Percentiles rank a stretch among this genome's conserved stretches.
phyloP scores from a whole-genome alignment of 2,797 vertebrate genomes.

The Melanotaenia nigrans region DNA sequence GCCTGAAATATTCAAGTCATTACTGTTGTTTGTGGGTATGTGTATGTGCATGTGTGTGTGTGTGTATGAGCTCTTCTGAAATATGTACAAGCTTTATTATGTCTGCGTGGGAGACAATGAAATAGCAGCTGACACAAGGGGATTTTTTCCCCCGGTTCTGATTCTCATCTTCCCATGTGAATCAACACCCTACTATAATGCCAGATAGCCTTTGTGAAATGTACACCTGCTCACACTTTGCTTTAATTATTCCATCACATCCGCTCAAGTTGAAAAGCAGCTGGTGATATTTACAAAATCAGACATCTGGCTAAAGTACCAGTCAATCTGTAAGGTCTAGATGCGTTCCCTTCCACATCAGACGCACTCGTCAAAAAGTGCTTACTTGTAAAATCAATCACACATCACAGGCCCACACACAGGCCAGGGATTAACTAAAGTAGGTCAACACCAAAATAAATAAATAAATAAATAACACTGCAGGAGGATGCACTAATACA shows the following conservation, averaged over 20 bases:
- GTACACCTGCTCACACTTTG: conserved; percentile 20
- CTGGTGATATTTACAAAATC: background rate
- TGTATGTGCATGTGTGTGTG: no score
- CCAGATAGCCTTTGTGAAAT: conserved; percentile 18
- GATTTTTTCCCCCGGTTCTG: background rate
- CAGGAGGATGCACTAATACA: conserved; percentile 22
- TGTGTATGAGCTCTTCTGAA: background rate
- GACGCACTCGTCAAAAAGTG: background rate
- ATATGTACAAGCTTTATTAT: background rate
- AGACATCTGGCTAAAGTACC: background rate
- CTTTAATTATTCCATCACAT: background rate
- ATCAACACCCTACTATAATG: background rate
- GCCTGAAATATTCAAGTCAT: conserved; percentile 31
- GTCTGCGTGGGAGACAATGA: conserved; percentile 18
- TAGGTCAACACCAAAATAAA: conserved; percentile 48
- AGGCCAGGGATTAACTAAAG: conserved; percentile 41
- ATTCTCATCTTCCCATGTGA: conserved; percentile 5
- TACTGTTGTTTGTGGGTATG: conserved; percentile 18
- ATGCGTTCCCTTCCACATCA: background rate
- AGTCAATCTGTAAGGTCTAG: conserved; percentile 10
- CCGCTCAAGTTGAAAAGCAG: conserved; percentile 4
- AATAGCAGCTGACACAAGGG: conserved; percentile 17
- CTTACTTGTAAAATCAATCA: conserved; percentile 5
- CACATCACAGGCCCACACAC: background rate
- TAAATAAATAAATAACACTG: conserved; percentile 13